Percentiles rank a stretch among this genome's conserved stretches.
Conservation (phyloP, 2,797 vertebrate species). For the Pantherophis alleghaniensis region DNA sequence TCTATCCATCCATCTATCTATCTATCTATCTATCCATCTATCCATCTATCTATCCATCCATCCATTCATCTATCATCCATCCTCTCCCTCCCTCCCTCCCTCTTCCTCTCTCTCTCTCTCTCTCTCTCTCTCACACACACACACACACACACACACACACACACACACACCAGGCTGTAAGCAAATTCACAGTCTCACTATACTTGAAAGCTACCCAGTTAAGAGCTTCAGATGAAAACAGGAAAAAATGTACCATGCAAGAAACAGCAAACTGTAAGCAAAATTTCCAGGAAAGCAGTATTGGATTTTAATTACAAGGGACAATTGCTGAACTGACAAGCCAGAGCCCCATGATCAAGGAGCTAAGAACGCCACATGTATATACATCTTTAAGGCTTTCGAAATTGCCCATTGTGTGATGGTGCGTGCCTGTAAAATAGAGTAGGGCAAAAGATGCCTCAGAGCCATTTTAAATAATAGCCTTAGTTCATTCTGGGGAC, state of each 20-base stretch:
- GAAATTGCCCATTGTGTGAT: constrained; percentile 22
- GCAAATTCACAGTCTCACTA: background rate
- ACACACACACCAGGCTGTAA: background rate
- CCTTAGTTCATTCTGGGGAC: background rate
- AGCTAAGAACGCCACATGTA: constrained; percentile 23
- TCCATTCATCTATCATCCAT: too few species aligned
- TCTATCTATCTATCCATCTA: too few species aligned
- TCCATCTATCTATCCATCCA: too few species aligned
- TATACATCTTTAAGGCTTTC: background rate
- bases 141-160: too few species aligned
- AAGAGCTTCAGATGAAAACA: constrained; percentile 1
- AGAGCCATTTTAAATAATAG: constrained; percentile 42
- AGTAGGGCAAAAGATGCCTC: background rate
- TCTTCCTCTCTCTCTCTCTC: too few species aligned
- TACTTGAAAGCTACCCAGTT: constrained; percentile 1
- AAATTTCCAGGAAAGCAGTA: constrained; percentile 14
- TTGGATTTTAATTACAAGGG: constrained; percentile 39
- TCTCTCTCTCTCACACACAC: too few species aligned
- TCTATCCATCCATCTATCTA: fast-evolving
- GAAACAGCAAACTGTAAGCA: constrained; percentile 2
- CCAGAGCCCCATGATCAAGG: background rate
- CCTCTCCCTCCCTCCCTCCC: too few species aligned
- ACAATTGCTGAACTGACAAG: constrained; percentile 44
- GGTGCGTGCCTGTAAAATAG: background rate
- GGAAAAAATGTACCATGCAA: constrained; percentile 17